Base-by-base conservation (phyloP, 2,113 vertebrate genomes). In the Muscicapa adusta region DNA sequence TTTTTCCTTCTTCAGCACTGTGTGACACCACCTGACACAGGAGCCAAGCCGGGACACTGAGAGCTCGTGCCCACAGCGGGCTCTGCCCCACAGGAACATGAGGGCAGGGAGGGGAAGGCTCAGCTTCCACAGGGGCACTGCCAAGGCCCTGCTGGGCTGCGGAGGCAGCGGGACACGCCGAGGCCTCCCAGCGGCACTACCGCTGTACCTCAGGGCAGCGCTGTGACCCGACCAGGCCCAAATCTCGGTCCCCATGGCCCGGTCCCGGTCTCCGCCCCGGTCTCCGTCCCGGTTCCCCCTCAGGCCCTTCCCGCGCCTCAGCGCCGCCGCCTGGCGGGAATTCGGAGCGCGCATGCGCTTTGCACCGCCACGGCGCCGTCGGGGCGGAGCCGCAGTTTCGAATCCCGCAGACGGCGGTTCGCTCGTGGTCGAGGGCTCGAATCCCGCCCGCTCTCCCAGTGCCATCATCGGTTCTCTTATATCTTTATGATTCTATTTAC, bases 381-480 rank as follows among this genome's bases (percentile, higher is more conserved):
- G 17, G 42, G 9, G 18, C 10, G 6, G 18, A 10, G 26, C 5
- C n/a, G 8, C 16, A 1, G 50, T 58, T 38, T 63, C 60, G 60
- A 57, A 19, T 75, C 51, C 42, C 45, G 45, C 45, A 45, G 19
- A 8, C 19, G 45, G 45, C 45, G 45, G 10, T 45, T 45, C 19
- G 45, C 45, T 9, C 7, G 19, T 20, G 45, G 19, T 45, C 40
- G 6, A 7, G 1, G 29, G 68, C 33, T 63, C 60, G 60, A 57
- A 24, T 75, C 51, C 34, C 47, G 22, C 47, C 47, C 22, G 22
- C 43, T 20, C 16, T 20, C 4, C 8, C 22, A 1, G 0, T 0
- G 28, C 18, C 8, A 0, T n/a, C 24, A 3, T 3, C 4, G 4
- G 2, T 4, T 20, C 34, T 19, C 16, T 66, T 10, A 9, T 24